Conservation (phyloP, 2,113 vertebrate species). For the Gorsachius goisagi region DNA sequence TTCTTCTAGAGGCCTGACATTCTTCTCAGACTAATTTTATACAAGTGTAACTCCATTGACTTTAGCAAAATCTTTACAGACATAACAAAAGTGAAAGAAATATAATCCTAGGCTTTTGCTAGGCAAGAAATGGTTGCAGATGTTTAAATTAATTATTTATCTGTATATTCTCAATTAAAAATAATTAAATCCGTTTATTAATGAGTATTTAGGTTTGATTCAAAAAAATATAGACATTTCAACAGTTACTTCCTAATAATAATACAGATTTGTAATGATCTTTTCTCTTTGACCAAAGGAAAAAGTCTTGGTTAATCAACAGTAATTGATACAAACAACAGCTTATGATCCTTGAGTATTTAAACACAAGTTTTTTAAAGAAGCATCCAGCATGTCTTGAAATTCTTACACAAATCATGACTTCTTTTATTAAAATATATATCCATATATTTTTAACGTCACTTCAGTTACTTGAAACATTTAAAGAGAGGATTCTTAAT, state of each 20-base stretch:
- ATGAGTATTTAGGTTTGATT: background rate
- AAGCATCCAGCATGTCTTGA: background rate
- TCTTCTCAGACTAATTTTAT: background rate
- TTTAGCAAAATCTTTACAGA: background rate
- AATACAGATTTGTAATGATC: background rate
- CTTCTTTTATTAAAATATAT: background rate
- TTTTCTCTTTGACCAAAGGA: background rate
- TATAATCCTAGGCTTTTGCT: background rate
- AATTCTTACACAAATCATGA: background rate
- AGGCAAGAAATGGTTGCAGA: background rate
- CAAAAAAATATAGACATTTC: background rate
- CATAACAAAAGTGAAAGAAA: background rate
- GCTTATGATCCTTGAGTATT: background rate
- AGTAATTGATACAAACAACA: background rate
- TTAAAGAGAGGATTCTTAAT: background rate
- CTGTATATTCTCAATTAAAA: background rate
- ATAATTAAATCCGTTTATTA: background rate
- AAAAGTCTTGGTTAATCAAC: background rate
- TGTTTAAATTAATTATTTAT: background rate
- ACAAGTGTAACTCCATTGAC: background rate
- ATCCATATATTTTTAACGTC: background rate
- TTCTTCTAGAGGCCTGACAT: background rate
- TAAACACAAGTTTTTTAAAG: background rate
- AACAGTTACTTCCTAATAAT: background rate
- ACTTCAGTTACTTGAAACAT: background rate